Conservation (phyloP, 2,888 invertebrate species). For the Drosophila picticornis region DNA sequence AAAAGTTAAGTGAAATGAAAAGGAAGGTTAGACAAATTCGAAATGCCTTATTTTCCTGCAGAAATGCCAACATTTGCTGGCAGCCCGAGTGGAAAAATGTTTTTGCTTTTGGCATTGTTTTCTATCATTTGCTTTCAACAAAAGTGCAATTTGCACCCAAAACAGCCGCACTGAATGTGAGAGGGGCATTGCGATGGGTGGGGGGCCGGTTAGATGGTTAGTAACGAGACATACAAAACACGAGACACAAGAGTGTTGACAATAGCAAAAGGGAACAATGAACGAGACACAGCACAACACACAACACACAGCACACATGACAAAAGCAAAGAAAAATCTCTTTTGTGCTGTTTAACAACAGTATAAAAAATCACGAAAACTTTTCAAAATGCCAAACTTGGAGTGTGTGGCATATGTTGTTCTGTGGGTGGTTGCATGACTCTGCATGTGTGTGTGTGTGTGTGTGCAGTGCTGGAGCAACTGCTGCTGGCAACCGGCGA, state of each 20-base stretch:
- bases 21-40: conserved; percentile 64
- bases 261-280: conserved; percentile 63
- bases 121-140: conserved; percentile 76
- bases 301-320: conserved; percentile 45
- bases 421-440: conserved; percentile 5
- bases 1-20: conserved; percentile 71
- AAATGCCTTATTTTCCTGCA: conserved; percentile 29
- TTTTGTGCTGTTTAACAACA: conserved; percentile 69
- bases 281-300: conserved; percentile 44
- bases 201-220: conserved; percentile 15
- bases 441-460: conserved; percentile 5
- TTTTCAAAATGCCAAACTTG: conserved; percentile 64
- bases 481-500: conserved; percentile 54
- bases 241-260: conserved; percentile 73
- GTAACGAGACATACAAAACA: conserved; percentile 49
- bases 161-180: conserved; percentile 55
- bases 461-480: conserved; percentile 24
- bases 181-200: background rate
- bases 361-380: conserved; percentile 71
- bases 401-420: conserved; percentile 67
- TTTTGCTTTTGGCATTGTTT: conserved; percentile 74
- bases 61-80: conserved; percentile 8
- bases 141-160: conserved; percentile 81
- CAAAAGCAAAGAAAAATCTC: conserved; percentile 69
- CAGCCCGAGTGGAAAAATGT: conserved; percentile 58